Evolutionary conservation across 2,888 invertebrate species (phyloP), one percentile per base, ranked within the genome.

Genomic region (Chamaedrilus cognettii): DNA sequence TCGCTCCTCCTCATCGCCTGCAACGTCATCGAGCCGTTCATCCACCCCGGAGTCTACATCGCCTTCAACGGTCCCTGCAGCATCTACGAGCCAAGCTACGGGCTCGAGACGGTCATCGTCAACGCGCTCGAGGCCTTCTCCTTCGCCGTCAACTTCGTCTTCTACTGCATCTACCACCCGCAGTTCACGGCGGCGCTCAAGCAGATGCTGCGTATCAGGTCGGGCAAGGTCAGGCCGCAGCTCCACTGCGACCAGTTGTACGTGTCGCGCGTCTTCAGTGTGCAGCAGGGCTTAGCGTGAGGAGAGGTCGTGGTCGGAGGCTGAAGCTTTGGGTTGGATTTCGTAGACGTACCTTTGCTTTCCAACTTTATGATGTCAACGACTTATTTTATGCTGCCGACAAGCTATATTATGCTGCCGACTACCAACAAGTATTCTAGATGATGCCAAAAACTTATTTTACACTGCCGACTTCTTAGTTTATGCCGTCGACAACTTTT

Each of bases 21-120:
- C 35, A 65, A 68, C 57, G 31, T 61, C 26, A n/a, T 59, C n/a
- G 68, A 66, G 31, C 61, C 68, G 7, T 66, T 68, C 51, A 5
- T 52, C n/a, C 55, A 60, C 56, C 7, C 57, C 2, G 61, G 50
- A 2, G 28, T 68, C 26, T 66, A 61, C 62, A 30, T 52, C 1
- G 28, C 56, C 15, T n/a, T 67, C 5, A 55, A 69, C 50, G 68
- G 68, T 1, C 28, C 5, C 23, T 66, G 65, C 62, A 57, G 56
- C 50, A 23, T 57, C 23, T 49, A 66, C 49, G 23, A n/a, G n/a
- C n/a, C 31, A 11, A 7, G 2, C 0, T 68, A 68, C 55, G 1
- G 30, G 3, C 26, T 50, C 15, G n/a, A 60, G 19, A 23, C 35
- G 7, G 34, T 66, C 31, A 50, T 68, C 3, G 28, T 35, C 5